Base-by-base conservation (phyloP, 1,140 invertebrate genomes). In the Globodera rostochiensis region DNA sequence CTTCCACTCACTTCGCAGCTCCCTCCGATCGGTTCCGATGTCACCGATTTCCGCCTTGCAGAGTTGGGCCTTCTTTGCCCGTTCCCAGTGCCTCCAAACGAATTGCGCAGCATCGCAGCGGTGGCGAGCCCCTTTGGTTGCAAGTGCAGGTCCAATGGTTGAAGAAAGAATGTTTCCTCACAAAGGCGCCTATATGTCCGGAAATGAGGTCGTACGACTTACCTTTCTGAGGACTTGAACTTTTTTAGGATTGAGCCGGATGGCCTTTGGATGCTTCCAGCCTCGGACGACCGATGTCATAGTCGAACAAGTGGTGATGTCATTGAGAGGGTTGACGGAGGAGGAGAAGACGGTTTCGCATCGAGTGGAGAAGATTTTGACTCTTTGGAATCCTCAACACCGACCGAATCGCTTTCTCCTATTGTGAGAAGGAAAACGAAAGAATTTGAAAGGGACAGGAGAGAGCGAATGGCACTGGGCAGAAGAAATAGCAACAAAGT, bases 121-220 rank as follows among this genome's bases (percentile, higher is more conserved):
- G 36, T 45, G 69, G 50, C n/a, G 57, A 53, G 49, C 11, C 25
- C 4, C n/a, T 81, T 82, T 81, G 60, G 60, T 21, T 81, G 13
- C 49, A 67, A 45, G 53, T 81, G 67, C 45, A 70, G 21, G 80
- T 81, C 6, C 64, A 81, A 60, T 81, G 80, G 80, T 36, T 81
- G 15, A 81, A 81, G 47, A 60, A 64, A 60, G 75, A 81, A 46
- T 66, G 57, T 47, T 81, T 81, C 25, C 75, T 70, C 21, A 53
- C 45, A 66, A 82, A 79, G n/a, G 64, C 69, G 21, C 75, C 74
- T 5, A 13, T 21, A 46, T 81, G 80, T 53, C 74, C 78, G 6
- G 50, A 70, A 70, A 70, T 70, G 67, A 70, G 67, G 67, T 70
- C 36, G n/a, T 9, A 25, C 9, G 67, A 70, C 67, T 53, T 9